A percentile compares a stretch with the other conserved stretches of the same genome.
phyloP scores from a whole-genome alignment of 2,113 vertebrate genomes.

The Pterocles burchelli region DNA sequence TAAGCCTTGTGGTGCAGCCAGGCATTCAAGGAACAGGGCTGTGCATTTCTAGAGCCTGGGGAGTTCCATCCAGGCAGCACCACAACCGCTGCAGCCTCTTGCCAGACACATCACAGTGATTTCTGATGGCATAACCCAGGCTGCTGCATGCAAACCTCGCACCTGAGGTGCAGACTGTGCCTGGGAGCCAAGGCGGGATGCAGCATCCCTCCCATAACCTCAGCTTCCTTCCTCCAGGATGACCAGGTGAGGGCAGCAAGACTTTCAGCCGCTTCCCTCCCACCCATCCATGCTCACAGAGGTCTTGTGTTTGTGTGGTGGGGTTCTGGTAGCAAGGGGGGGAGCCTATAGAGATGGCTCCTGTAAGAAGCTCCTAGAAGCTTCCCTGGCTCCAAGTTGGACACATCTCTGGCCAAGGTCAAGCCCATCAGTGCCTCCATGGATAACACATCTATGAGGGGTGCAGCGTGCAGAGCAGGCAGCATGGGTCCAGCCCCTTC shows the following conservation, averaged over 20 bases:
- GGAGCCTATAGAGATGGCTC: no score
- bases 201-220: not conserved
- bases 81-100: fast-evolving
- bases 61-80: fast-evolving
- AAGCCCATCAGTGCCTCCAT: no score
- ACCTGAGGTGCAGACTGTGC: fast-evolving
- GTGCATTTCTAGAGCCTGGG: fast-evolving
- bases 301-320: no score
- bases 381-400: no score
- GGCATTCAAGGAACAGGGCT: not conserved
- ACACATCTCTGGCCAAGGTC: no score
- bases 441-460: no score
- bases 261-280: not conserved
- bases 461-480: no score
- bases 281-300: fast-evolving
- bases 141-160: fast-evolving
- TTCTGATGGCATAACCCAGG: fast-evolving
- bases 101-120: fast-evolving
- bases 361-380: no score
- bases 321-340: no score
- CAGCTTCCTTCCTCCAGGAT: not conserved
- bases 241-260: not conserved
- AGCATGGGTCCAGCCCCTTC: no score
- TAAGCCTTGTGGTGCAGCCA: not conserved
- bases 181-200: not conserved